Evolutionary conservation across 2,113 vertebrate species (phyloP).

Genomic region (Limnothrissa miodon): DNA sequence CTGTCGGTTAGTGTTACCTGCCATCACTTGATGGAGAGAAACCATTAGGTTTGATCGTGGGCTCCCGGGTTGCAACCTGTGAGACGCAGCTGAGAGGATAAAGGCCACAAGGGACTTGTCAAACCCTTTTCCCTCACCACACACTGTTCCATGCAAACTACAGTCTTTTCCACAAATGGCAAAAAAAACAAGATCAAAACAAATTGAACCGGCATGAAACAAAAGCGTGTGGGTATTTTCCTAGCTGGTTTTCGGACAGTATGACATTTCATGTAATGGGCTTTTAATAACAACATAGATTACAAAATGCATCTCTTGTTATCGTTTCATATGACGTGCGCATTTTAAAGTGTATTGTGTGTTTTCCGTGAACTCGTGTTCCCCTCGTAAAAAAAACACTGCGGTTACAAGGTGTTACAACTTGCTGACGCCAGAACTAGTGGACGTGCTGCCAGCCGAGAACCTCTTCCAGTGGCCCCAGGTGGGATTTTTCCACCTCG

Average conservation of each 20-base stretch:
- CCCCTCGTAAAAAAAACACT: conserved; percentile 40
- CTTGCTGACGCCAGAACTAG: conserved; percentile 39
- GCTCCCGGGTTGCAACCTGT: conserved; percentile 15
- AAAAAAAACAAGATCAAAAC: conserved; percentile 23
- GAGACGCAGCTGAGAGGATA: conserved; percentile 31
- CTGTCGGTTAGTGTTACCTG: not conserved
- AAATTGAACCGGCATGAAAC: conserved; percentile 8
- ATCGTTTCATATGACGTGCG: conserved; percentile 39
- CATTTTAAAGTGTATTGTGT: conserved; percentile 36
- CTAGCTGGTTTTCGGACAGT: not conserved
- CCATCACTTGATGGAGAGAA: conserved; percentile 39
- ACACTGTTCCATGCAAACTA: conserved; percentile 27
- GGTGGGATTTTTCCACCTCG: conserved; percentile 41
- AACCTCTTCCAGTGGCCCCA: conserved; percentile 36
- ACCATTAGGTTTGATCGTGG: conserved; percentile 32
- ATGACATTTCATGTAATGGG: conserved; percentile 27
- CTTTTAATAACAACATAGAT: conserved; percentile 38
- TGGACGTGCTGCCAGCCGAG: conserved; percentile 30
- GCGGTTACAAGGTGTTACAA: conserved; percentile 47
- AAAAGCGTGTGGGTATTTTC: conserved; percentile 17
- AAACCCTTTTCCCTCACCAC: not conserved
- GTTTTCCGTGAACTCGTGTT: conserved; percentile 47
- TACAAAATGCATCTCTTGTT: conserved; percentile 34
- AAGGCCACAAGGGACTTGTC: conserved; percentile 22
- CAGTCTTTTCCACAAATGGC: conserved; percentile 27